Percentiles rank a stretch among this genome's conserved stretches.
These are phyloP conservation scores for Pantherophis guttatus DNA, from an alignment of 2,113 vertebrate species.

Conservation along the genomic window DNA sequence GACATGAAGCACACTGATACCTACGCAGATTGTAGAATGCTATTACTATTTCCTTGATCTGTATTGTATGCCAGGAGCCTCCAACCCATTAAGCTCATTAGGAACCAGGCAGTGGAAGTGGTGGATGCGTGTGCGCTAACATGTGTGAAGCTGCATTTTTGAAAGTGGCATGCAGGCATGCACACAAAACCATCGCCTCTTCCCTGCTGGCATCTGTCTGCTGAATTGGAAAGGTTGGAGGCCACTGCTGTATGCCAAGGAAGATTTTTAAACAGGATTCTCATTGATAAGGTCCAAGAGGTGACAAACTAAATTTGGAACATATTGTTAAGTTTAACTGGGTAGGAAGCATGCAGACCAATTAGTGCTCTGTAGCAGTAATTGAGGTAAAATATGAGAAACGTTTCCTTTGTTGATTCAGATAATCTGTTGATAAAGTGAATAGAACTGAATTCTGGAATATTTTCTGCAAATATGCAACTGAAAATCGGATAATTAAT, in stretches of 20 bases:
- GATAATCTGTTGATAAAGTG: background rate
- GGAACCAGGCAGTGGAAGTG: background rate
- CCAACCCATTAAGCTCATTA: background rate
- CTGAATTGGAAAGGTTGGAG: background rate
- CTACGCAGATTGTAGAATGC: background rate
- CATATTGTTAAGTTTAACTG: background rate
- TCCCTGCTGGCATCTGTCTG: background rate
- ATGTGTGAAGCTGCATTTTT: background rate
- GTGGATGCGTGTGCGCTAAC: background rate
- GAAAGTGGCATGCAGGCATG: background rate
- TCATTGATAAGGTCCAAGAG: background rate
- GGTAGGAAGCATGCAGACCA: background rate
- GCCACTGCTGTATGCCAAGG: background rate
- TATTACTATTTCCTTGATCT: background rate
- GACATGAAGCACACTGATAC: background rate
- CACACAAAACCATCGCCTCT: background rate
- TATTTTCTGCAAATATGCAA: background rate
- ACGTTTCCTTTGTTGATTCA: background rate
- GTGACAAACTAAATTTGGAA: background rate
- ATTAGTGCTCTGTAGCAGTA: background rate
- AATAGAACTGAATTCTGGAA: background rate
- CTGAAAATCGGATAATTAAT: background rate
- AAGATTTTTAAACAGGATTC: background rate
- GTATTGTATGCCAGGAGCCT: background rate
- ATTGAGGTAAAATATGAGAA: background rate